Base-by-base conservation (phyloP, 2,888 invertebrate genomes). In the Galerucella nymphaeae region DNA sequence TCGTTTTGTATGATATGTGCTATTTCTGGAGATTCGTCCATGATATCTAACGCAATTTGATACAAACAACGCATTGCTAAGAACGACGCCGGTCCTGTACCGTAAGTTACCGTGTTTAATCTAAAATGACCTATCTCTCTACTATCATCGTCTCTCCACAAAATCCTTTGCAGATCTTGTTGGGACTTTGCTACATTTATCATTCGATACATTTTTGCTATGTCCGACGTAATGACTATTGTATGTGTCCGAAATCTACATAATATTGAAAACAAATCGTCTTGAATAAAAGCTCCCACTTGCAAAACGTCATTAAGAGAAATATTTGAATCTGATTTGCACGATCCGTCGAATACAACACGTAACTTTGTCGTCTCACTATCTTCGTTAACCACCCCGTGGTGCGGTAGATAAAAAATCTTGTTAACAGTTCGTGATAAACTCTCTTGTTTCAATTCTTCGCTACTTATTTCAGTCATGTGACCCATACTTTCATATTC, bases 281-380 rank as follows among this genome's bases (percentile, higher is more conserved):
- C 67, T 48, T 76, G 74, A 16, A 75, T 45, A 41, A 45, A 70
- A 3, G 76, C 72, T 11, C 75, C 75, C 2, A 73, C 57, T 16
- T 71, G 59, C 18, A 73, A 57, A 4, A 58, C 65, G 58, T 76
- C 72, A 53, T 75, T 77, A 13, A 77, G 18, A 3, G 73, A 71
- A 16, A 75, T 53, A 9, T 71, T 72, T 20, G 48, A 69, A 48
- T 64, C 55, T 16, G 74, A 69, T 59, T 75, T 76, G 20, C 57
- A 62, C 16, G 71, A 73, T 1, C 68, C 74, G 41, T 74, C 76
- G 69, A 76, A 77, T 11, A 76, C 74, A 1, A 75, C 75, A 3
- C 75, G 63, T 1, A 76, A 41, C 42, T 73, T 76, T 5, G 76
- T 77, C 8, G 80, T 79, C 14, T 58, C 18, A 62, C 75, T 77